These are phyloP conservation scores for Thymallus thymallus DNA, from an alignment of 2,113 vertebrate species.

Conservation along the genomic window DNA sequence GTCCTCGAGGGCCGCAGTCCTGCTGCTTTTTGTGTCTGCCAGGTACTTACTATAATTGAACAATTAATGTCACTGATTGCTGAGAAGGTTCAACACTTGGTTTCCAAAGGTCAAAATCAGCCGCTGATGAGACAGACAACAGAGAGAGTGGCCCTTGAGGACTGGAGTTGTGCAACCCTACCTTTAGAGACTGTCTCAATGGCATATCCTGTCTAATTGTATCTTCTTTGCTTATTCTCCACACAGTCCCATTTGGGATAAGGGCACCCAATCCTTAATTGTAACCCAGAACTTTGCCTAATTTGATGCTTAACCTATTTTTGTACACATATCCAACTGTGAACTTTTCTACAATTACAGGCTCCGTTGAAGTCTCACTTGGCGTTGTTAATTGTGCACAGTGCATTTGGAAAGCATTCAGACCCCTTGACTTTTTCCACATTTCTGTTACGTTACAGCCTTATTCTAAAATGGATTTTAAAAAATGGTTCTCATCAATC, in stretches of 20 bases:
- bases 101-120: conserved; percentile 3
- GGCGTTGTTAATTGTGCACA: background rate
- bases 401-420: too few species aligned
- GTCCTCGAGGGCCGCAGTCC: background rate
- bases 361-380: background rate
- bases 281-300: background rate
- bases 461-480: too few species aligned
- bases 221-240: too few species aligned
- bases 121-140: background rate
- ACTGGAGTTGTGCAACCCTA: too few species aligned
- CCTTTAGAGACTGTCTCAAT: too few species aligned
- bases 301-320: conserved; percentile 51
- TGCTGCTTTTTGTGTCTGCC: conserved; percentile 4
- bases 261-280: too few species aligned
- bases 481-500: too few species aligned
- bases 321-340: conserved; percentile 10
- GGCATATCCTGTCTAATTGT: background rate
- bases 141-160: too few species aligned
- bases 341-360: conserved; percentile 1
- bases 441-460: too few species aligned
- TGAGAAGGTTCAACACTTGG: background rate
- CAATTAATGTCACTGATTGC: conserved; percentile 10
- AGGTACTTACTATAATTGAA: background rate
- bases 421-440: too few species aligned
- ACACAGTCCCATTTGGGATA: too few species aligned